Base-by-base conservation (phyloP, 2,797 vertebrate genomes). In the Melanitta fusca region DNA sequence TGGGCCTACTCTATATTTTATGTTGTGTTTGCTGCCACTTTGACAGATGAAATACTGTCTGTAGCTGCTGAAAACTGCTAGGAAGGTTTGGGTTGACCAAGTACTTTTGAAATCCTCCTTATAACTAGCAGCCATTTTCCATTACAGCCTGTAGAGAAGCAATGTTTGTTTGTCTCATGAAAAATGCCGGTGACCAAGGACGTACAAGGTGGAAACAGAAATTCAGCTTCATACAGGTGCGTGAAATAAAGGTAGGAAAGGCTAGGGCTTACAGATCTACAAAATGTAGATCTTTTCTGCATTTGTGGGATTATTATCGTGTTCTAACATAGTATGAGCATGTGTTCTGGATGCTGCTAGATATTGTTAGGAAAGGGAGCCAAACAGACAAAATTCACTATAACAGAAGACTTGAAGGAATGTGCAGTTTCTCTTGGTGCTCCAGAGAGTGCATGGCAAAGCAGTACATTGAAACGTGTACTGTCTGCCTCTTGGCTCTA, bases 11-110 rank as follows among this genome's bases (percentile, higher is more conserved):
- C 81, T 80, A 80, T 45, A 85, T 97, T 89, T 92, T 72, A 4
- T 41, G 54, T 77, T 88, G 69, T 71, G 41, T 83, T 91, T 95
- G 58, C 91, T 82, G 73, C 68, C 83, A 36, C 83, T 96, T 91
- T 85, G 81, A 88, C 82, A 73, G 82, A 61, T 89, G 45, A 72
- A 68, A 30, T 47, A 38, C 22, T 75, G 88, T 91, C 57, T 79
- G 79, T 56, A 66, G 85, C 27, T 79, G 41, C 66, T 94, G 95
- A 74, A 85, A 78, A 58, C 58, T 89, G 74, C 43, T 51, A 6
- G 65, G 79, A 92, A 88, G 85, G 62, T 88, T 92, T 85, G 83
- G 17, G 38, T 82, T 90, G 89, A 94, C 66, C 72, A 85, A 84
- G 64, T 39, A 54, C 57, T 86, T 79, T 88, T 11, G 13, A 87